Conservation (phyloP, 2,113 vertebrate genomes). For the Petroica traversi region DNA sequence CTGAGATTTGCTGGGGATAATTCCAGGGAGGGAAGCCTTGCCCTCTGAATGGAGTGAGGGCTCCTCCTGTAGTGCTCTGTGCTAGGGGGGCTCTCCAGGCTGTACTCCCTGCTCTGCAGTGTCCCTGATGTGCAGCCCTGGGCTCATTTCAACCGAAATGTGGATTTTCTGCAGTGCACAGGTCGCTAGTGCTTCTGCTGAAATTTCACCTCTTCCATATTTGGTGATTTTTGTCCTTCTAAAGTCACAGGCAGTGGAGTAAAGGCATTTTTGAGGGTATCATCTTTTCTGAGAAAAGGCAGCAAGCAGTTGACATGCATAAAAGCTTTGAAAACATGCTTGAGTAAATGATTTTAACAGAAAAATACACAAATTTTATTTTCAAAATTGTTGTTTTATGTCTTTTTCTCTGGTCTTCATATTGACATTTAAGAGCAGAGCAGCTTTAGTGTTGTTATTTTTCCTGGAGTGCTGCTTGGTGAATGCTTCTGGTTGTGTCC, state of each 20-base stretch:
- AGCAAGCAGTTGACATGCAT: not conserved
- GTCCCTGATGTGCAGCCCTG: not conserved
- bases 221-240: not conserved
- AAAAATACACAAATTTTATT: not conserved
- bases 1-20: not conserved
- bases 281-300: not conserved
- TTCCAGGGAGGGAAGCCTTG: not conserved
- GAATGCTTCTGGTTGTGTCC: not conserved
- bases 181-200: not conserved
- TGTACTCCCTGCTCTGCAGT: not conserved
- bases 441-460: not conserved
- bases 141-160: not conserved
- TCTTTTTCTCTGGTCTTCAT: not conserved
- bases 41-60: not conserved
- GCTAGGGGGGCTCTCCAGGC: not conserved
- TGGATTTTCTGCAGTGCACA: not conserved
- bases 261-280: not conserved
- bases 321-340: not conserved
- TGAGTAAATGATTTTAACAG: not conserved
- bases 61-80: not conserved
- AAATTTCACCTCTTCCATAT: not conserved
- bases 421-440: not conserved
- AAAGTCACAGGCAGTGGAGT: not conserved
- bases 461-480: not conserved
- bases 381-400: fast-evolving